Conservation (phyloP, 2,888 invertebrate species). For the Andrena bucephala region DNA sequence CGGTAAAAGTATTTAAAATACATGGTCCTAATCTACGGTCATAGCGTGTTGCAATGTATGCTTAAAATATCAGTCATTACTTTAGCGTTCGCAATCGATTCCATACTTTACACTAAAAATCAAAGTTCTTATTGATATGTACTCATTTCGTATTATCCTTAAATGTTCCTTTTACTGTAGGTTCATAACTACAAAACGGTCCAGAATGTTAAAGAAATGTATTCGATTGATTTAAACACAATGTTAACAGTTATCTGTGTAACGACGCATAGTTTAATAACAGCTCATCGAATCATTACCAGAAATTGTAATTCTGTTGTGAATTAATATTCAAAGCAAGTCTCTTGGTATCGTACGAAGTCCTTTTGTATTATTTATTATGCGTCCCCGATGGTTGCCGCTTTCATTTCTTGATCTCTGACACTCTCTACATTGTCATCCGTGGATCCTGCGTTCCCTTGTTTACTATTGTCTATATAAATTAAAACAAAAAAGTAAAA, state of each 20-base stretch:
- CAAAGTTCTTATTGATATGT: conserved; percentile 11
- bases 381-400: conserved; percentile 26
- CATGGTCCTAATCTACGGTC: conserved; percentile 19
- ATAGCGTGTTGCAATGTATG: conserved; percentile 17
- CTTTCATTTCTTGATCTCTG: conserved; percentile 51
- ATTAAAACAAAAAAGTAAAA: conserved; percentile 35
- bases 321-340: conserved; percentile 36
- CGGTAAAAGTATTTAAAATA: conserved; percentile 31
- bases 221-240: conserved; percentile 14
- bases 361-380: conserved; percentile 37
- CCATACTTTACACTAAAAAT: conserved; percentile 1
- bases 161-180: conserved; percentile 15
- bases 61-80: not conserved
- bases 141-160: conserved; percentile 11
- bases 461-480: conserved; percentile 58
- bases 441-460: conserved; percentile 30
- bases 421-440: conserved; percentile 41
- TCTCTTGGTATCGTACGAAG: conserved; percentile 19
- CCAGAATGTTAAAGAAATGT: too few relatives aligned
- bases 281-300: conserved; percentile 11
- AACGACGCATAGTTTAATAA: conserved; percentile 4
- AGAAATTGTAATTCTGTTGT: conserved; percentile 21
- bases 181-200: not conserved
- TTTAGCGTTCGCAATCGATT: conserved; percentile 3
- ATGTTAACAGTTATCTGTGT: conserved; percentile 1